Evolutionary conservation across 2,888 invertebrate species (phyloP), one percentile per base, ranked within the genome.

Genomic region (Apamea sordens): DNA sequence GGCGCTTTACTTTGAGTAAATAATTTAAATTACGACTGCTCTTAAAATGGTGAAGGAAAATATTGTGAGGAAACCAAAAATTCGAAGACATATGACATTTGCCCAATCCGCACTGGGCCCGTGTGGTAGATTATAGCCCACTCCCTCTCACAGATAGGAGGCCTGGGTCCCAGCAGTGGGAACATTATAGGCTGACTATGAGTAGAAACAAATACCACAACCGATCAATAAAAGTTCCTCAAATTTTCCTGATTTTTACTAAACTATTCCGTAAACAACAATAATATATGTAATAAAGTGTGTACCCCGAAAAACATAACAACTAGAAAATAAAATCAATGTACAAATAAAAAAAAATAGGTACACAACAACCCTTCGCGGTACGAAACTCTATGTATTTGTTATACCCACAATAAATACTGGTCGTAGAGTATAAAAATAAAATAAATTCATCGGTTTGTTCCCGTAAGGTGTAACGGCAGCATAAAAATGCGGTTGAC

Each of bases 401-500:
- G 84, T 78, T 83, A 89, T 81, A 84, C 79, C 73, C 79, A 77
- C 73, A 72, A 83, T 88, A 89, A 89, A 89, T 88, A 89, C 81
- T 73, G 80, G 82, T 81, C 85, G 80, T 79, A 59, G 71, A 86
- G 74, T 83, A 86, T 90, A 87, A 90, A 89, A 90, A 90, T 87
- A 89, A 86, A 87, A 83, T 89, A 89, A 90, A 90, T 90, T 89
- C 89, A 89, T 90, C 88, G 87, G 87, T 89, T 90, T 91, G 90
- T 91, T 91, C 79, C 83, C 85, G 87, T 88, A 89, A 89, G 88
- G 90, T 90, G 87, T 89, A 90, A 89, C 84, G 86, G 90, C 90
- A 91, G 92, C 92, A 93, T 94, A 93, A 93, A 94, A 94, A 93
- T 91, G 92, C 92, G 92, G 92, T 91, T 91, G 92, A 92, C 89